phyloP scores from a whole-genome alignment of 2,797 vertebrate genomes.

The Argyrosomus regius region DNA sequence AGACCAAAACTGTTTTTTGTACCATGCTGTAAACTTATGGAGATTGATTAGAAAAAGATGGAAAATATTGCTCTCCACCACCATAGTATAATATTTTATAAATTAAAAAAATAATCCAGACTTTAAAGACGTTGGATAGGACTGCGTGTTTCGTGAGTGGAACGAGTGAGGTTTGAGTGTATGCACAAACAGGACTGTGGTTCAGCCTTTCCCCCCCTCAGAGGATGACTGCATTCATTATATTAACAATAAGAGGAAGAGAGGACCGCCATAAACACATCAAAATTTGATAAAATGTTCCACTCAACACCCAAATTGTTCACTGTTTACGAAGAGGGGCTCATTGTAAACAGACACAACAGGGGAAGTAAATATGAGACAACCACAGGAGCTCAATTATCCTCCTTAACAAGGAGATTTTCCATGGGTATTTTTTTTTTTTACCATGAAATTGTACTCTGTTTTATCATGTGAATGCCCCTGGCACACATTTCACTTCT shows the following conservation, averaged over 20 bases:
- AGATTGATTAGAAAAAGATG: too few species aligned
- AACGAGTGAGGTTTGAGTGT: constrained; percentile 12
- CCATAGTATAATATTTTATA: neutral
- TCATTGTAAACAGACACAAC: constrained; percentile 74
- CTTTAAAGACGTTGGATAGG: neutral
- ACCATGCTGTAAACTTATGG: too few species aligned
- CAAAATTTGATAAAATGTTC: constrained; percentile 64
- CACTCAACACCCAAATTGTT: constrained; percentile 61
- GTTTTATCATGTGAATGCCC: constrained; percentile 52
- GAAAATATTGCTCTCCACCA: neutral
- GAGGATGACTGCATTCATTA: constrained; percentile 53
- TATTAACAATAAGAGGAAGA: constrained; percentile 48
- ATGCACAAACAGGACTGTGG: constrained; percentile 35
- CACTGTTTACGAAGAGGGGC: constrained; percentile 37
- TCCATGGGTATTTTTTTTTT: constrained; percentile 52
- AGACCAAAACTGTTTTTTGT: too few species aligned
- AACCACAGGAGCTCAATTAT: constrained; percentile 69
- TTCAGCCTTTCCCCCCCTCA: constrained; percentile 36
- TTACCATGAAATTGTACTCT: constrained; percentile 41
- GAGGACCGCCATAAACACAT: constrained; percentile 50
- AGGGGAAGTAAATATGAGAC: constrained; percentile 56
- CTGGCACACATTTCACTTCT: constrained; percentile 52
- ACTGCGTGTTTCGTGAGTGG: constrained; percentile 8
- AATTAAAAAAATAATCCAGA: neutral
- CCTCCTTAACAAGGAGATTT: constrained; percentile 66